Evolutionary conservation across 1,140 invertebrate species (phyloP).

Genomic region (Meloidogyne chitwoodi): DNA sequence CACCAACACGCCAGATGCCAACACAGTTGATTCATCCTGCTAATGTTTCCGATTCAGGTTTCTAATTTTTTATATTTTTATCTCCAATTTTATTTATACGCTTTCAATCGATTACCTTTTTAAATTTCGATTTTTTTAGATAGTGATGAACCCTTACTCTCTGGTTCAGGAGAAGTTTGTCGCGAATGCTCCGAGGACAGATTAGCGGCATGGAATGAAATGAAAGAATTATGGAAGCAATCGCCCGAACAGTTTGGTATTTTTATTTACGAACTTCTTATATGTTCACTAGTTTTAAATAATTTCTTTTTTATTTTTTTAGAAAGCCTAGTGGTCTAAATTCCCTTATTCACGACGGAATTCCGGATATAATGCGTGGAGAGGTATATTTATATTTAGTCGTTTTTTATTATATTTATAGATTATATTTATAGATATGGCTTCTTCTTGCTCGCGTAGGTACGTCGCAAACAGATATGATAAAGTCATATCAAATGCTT

Average conservation of each 20-base stretch:
- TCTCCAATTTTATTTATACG: background rate
- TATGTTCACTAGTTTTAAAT: background rate
- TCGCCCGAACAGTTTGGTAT: constrained; percentile 49
- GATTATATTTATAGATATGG: constrained; percentile 71
- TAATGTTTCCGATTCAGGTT: constrained; percentile 75
- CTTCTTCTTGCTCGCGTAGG: constrained; percentile 82
- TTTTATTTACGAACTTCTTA: background rate
- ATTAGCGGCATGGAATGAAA: constrained; percentile 83
- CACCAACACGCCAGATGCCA: constrained; percentile 62
- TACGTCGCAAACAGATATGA: constrained; percentile 68
- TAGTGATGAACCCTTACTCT: constrained; percentile 89
- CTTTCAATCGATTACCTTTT: no score
- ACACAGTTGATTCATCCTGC: constrained; percentile 62
- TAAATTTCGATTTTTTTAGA: constrained; percentile 59
- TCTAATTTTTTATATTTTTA: background rate
- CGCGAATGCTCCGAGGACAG: constrained; percentile 90
- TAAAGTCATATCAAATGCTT: constrained; percentile 40
- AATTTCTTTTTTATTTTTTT: constrained; percentile 1
- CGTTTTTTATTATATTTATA: background rate
- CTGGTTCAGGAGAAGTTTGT: constrained; percentile 89
- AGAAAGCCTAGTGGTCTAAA: constrained; percentile 72
- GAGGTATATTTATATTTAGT: constrained; percentile 65
- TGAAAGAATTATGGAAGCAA: constrained; percentile 75
- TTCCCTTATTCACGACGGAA: constrained; percentile 76
- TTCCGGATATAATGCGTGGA: constrained; percentile 86